Conservation (phyloP, 2,888 invertebrate species). For the Poecilobothrus nobilitatus region DNA sequence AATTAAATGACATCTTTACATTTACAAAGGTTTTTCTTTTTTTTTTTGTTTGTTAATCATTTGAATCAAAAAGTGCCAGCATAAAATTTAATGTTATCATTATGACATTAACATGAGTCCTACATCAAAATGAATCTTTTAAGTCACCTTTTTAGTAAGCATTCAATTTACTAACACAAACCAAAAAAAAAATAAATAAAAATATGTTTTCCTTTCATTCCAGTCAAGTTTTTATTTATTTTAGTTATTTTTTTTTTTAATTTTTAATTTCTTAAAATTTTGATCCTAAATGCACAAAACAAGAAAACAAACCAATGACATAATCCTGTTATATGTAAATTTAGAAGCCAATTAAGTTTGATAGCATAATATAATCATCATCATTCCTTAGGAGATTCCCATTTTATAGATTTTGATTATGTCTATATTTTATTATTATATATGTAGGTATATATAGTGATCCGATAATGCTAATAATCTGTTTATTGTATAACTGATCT, state of each 20-base stretch:
- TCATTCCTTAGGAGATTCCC: neutral
- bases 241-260: neutral
- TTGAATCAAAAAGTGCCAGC: neutral
- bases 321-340: conserved; percentile 1
- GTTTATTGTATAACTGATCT: no score
- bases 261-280: neutral
- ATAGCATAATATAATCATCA: neutral
- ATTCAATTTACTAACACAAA: neutral
- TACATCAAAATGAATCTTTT: neutral
- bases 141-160: no score
- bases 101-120: neutral
- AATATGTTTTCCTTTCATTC: no score
- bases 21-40: no score
- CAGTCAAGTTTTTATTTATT: neutral
- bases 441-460: no score
- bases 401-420: neutral
- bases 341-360: conserved; percentile 1
- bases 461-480: no score
- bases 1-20: neutral
- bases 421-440: no score
- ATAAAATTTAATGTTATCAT: conserved; percentile 3
- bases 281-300: neutral
- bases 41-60: neutral
- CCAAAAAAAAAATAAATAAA: neutral
- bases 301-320: neutral